Conservation (phyloP, 2,888 invertebrate genomes). For the Galerucella calmariensis region DNA sequence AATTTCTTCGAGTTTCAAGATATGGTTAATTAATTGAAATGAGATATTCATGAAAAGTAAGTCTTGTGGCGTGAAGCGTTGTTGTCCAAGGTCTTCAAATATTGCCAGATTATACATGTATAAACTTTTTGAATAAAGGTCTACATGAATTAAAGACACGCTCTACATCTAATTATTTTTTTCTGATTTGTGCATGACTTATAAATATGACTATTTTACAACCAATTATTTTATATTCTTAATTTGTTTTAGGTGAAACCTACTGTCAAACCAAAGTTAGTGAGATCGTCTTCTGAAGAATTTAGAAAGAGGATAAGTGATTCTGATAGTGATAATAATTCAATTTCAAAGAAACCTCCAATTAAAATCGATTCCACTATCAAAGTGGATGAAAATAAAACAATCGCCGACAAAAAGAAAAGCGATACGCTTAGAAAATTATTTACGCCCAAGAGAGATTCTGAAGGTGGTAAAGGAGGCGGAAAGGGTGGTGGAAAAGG, state of each 20-base stretch:
- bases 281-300: constrained; percentile 37
- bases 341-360: constrained; percentile 42
- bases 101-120: too few species aligned
- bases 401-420: constrained; percentile 77
- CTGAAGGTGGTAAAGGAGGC: constrained; percentile 75
- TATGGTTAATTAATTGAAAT: too few species aligned
- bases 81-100: too few species aligned
- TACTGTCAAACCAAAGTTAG: constrained; percentile 42
- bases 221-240: too few species aligned
- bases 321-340: constrained; percentile 51
- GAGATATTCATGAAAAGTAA: too few species aligned
- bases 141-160: too few species aligned
- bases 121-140: too few species aligned
- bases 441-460: constrained; percentile 70
- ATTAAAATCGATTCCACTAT: constrained; percentile 52
- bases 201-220: too few species aligned
- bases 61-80: too few species aligned
- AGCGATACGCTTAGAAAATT: constrained; percentile 75
- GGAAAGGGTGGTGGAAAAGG: constrained; percentile 78
- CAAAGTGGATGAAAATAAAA: constrained; percentile 66
- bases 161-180: too few species aligned
- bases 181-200: too few species aligned
- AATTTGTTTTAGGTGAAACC: constrained; percentile 14
- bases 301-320: constrained; percentile 48
- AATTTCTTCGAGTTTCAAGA: too few species aligned